phyloP scores from a whole-genome alignment of 2,888 invertebrate species.

The Sesia apiformis region DNA sequence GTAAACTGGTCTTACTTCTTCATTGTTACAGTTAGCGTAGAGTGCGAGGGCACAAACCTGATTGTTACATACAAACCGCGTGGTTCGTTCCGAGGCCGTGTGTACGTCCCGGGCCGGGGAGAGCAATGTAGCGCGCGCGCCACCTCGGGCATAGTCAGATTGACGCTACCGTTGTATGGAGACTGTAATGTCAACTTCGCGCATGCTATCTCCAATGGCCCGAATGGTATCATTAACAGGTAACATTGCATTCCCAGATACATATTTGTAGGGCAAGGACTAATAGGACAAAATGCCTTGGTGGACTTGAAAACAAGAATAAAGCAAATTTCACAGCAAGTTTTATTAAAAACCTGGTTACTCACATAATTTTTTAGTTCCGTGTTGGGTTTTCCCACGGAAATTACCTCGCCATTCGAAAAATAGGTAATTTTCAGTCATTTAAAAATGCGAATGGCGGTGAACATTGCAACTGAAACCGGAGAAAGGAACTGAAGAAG shows the following conservation, averaged over 20 bases:
- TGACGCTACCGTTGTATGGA: conserved; percentile 75
- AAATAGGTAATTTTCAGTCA: too few relatives aligned
- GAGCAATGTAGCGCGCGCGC: conserved; percentile 78
- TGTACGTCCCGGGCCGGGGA: conserved; percentile 87
- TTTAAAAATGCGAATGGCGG: too few relatives aligned
- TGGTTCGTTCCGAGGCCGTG: conserved; percentile 78
- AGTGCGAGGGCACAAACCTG: conserved; percentile 82
- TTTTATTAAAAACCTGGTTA: too few relatives aligned
- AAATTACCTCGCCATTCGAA: too few relatives aligned
- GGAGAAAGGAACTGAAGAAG: too few relatives aligned
- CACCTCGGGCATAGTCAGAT: conserved; percentile 54
- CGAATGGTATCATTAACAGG: conserved; percentile 65
- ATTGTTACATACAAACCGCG: conserved; percentile 78
- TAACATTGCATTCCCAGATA: conserved; percentile 15
- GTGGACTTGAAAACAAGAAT: too few relatives aligned
- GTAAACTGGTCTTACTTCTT: not conserved
- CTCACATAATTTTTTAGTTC: too few relatives aligned
- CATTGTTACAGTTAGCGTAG: conserved; percentile 79
- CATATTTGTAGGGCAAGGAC: too few relatives aligned
- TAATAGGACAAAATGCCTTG: too few relatives aligned
- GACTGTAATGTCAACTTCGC: conserved; percentile 76
- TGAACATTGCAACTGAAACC: too few relatives aligned
- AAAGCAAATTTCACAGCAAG: too few relatives aligned
- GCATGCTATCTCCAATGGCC: conserved; percentile 56
- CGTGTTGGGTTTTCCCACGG: too few relatives aligned